Percentiles rank a stretch among this genome's conserved stretches.
phyloP scores from a whole-genome alignment of 2,888 invertebrate genomes.

The Heterodera filipjevi region DNA sequence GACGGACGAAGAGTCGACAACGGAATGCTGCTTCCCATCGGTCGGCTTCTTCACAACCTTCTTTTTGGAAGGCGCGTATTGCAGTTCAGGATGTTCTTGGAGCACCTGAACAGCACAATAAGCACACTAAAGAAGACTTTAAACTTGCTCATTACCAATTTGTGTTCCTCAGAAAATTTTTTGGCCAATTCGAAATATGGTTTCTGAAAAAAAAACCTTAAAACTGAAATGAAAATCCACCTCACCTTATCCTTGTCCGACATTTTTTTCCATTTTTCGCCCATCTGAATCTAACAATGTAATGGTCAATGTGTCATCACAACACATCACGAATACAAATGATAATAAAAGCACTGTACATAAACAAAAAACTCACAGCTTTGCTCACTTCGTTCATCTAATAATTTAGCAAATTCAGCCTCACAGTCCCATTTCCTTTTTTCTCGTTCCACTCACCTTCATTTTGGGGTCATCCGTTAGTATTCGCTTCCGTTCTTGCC shows the following conservation, averaged over 20 bases:
- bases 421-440: no score
- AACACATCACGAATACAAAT: constrained; percentile 34
- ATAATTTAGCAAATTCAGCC: background rate
- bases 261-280: constrained; percentile 45
- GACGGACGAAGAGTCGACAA: constrained; percentile 28
- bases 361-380: constrained; percentile 26
- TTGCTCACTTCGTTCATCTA: constrained; percentile 41
- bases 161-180: constrained; percentile 42
- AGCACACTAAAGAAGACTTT: background rate
- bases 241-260: constrained; percentile 39
- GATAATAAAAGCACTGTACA: constrained; percentile 19
- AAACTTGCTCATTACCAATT: background rate
- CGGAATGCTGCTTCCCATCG: constrained; percentile 22
- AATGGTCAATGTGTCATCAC: constrained; percentile 24
- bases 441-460: constrained; percentile 27
- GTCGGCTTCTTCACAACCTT: constrained; percentile 32
- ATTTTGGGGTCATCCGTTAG: constrained; percentile 39
- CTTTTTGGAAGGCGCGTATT: constrained; percentile 38
- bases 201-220: constrained; percentile 14
- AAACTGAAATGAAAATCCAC: background rate
- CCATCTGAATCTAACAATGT: constrained; percentile 37
- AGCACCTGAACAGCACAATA: constrained; percentile 25
- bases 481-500: constrained; percentile 43
- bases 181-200: constrained; percentile 44
- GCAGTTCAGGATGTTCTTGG: constrained; percentile 37